Evolutionary conservation across 2,888 invertebrate genomes (phyloP).

Genomic region (Bombylius major): DNA sequence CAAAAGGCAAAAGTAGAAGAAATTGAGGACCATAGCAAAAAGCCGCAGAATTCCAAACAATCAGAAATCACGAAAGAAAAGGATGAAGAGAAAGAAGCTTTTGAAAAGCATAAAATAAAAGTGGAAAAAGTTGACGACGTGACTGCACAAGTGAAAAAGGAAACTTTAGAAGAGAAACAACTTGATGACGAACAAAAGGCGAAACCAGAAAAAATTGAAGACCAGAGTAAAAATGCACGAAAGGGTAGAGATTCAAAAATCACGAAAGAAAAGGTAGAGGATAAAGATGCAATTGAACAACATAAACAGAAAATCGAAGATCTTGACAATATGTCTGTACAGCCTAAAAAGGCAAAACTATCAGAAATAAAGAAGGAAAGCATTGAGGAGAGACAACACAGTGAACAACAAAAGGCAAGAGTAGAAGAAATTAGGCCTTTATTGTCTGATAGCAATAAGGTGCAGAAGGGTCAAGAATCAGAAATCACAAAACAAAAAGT

Average conservation of each 20-base stretch:
- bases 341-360: neutral
- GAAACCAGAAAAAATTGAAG: neutral
- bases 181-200: neutral
- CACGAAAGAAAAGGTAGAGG: conserved; percentile 17
- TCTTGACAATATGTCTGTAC: conserved; percentile 11
- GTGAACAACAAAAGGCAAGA: conserved; percentile 2
- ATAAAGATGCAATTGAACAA: conserved; percentile 13
- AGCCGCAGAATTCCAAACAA: neutral
- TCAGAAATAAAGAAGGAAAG: conserved; percentile 7
- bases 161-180: neutral
- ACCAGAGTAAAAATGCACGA: neutral
- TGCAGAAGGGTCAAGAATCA: neutral
- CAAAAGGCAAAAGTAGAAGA: neutral
- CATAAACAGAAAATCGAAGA: conserved; percentile 5
- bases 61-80: neutral
- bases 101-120: neutral
- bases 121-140: neutral
- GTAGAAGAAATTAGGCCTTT: conserved; percentile 7
- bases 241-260: conserved; percentile 12
- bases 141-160: conserved; percentile 2
- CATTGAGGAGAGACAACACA: neutral
- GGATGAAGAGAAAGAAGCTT: neutral
- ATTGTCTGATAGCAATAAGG: conserved; percentile 6
- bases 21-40: neutral
- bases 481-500: neutral